Evolutionary conservation across 2,888 invertebrate genomes (phyloP).

Genomic region (Phaonia tiefii): DNA sequence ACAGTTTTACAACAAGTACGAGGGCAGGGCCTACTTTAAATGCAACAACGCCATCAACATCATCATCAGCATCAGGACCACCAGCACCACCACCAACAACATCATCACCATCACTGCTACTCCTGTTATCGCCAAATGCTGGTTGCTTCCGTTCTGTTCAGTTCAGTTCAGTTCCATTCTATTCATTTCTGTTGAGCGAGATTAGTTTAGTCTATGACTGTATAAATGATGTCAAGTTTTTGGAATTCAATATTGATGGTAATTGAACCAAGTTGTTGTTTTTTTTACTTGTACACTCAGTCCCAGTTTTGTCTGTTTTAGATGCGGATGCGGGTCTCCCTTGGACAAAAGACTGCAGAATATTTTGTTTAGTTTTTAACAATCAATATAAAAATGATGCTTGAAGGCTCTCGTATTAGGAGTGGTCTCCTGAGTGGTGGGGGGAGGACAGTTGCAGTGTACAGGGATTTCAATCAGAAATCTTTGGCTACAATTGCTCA

Average conservation of each 20-base stretch:
- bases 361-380: neutral
- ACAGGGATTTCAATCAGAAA: too few species aligned
- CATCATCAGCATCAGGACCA: conserved; percentile 24
- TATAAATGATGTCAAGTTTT: conserved; percentile 60
- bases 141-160: neutral
- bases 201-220: neutral
- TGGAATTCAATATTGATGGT: conserved; percentile 62
- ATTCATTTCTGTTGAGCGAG: too few species aligned
- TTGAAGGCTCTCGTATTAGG: neutral
- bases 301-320: too few species aligned
- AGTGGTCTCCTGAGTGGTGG: too few species aligned
- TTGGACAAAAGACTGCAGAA: too few species aligned
- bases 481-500: too few species aligned
- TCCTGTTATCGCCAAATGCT: neutral
- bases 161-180: neutral
- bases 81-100: neutral
- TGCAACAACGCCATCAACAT: conserved; percentile 50
- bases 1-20: conserved; percentile 42
- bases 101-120: neutral
- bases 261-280: conserved; percentile 51
- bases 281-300: too few species aligned
- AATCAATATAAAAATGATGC: neutral
- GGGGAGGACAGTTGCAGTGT: too few species aligned
- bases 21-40: conserved; percentile 44
- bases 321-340: too few species aligned